A percentile compares a stretch with the other conserved stretches of the same genome.
Evolutionary conservation across 92 coral and sea anemone genomes (phyloP).

Genomic region (Porites lobata): DNA sequence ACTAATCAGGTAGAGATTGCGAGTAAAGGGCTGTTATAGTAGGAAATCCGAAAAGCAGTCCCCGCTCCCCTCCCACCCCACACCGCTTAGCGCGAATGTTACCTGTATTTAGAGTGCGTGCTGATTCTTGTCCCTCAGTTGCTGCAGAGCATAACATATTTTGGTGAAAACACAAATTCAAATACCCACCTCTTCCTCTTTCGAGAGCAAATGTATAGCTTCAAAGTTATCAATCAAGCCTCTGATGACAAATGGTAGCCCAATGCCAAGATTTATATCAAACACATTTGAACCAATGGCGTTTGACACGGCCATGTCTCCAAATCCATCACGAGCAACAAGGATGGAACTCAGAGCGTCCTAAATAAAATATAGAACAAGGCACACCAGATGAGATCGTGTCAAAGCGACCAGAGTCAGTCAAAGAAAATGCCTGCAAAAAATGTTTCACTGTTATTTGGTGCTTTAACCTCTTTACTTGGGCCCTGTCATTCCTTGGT

Average conservation of each 20-base stretch:
- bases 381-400: not conserved
- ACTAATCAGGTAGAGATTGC: not conserved
- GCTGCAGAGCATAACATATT: too few species aligned
- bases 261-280: slow-evolving; percentile 98
- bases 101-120: not conserved
- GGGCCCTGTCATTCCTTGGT: too few species aligned
- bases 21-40: not conserved
- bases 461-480: too few species aligned
- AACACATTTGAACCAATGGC: slow-evolving; percentile 99
- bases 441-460: too few species aligned
- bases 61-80: not conserved
- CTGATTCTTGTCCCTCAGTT: not conserved
- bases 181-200: slow-evolving; percentile 81
- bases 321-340: slow-evolving; percentile 99
- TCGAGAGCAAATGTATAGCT: slow-evolving; percentile 84
- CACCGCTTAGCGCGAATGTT: not conserved
- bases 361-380: slow-evolving; percentile 34
- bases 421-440: too few species aligned
- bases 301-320: slow-evolving; percentile 99
- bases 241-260: slow-evolving; percentile 94
- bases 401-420: not conserved
- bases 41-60: not conserved
- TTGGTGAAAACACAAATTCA: not conserved
- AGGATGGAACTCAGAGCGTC: slow-evolving; percentile 96
- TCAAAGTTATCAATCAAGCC: slow-evolving; percentile 82